Conservation (phyloP, 2,888 invertebrate genomes). For the Mythimna vitellina region DNA sequence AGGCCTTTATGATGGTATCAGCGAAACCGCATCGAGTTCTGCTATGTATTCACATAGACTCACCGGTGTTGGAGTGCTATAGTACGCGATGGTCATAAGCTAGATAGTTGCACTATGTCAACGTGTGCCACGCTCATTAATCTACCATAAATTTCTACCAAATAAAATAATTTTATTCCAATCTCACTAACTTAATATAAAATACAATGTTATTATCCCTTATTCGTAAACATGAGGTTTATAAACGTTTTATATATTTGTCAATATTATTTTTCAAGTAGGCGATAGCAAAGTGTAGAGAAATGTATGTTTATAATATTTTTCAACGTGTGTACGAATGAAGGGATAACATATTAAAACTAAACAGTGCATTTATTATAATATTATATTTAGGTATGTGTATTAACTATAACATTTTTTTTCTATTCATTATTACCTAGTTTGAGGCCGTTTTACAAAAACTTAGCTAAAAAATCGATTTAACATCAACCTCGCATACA, state of each 20-base stretch:
- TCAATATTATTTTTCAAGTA: no score
- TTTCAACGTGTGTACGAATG: not conserved
- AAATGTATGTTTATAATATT: not conserved
- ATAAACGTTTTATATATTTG: not conserved
- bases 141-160: conserved; percentile 17
- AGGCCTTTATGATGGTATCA: no score
- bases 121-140: not conserved
- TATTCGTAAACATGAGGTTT: not conserved
- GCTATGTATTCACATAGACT: not conserved
- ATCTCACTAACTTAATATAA: conserved; percentile 24
- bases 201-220: not conserved
- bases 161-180: conserved; percentile 18
- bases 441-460: conserved; percentile 5
- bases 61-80: not conserved
- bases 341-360: not conserved
- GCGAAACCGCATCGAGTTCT: no score
- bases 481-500: not conserved
- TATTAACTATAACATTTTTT: conserved; percentile 2
- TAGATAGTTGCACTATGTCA: conserved; percentile 1
- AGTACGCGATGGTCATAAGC: not conserved
- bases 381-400: not conserved
- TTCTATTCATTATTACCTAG: conserved; percentile 9
- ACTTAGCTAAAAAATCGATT: not conserved
- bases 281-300: no score
- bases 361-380: conserved; percentile 7